phyloP scores from a whole-genome alignment of 2,797 vertebrate genomes.

The Erithacus rubecula region DNA sequence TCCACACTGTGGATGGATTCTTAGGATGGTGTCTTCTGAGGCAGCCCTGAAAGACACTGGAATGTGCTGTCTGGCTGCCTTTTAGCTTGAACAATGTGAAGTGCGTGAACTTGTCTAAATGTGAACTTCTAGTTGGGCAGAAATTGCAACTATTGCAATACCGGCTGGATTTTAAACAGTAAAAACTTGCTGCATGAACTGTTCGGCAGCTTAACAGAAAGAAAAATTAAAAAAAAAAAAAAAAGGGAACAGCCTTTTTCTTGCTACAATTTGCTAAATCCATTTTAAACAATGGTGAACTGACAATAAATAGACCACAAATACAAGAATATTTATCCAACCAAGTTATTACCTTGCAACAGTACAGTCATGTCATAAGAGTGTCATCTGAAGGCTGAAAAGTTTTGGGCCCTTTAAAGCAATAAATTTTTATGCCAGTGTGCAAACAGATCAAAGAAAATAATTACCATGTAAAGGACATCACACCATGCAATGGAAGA shows the following conservation, averaged over 20 bases:
- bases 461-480: neutral
- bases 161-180: neutral
- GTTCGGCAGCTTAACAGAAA: neutral
- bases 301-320: neutral
- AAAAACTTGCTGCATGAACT: neutral
- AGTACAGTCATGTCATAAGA: neutral
- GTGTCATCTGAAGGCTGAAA: neutral
- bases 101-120: neutral
- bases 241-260: neutral
- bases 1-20: neutral
- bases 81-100: neutral
- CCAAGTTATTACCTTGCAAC: neutral
- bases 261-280: neutral
- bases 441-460: neutral
- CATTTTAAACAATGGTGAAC: neutral
- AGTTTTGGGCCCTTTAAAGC: neutral
- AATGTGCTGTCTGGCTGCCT: neutral
- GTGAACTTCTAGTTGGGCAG: neutral
- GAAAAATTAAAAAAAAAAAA: neutral
- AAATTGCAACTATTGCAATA: neutral
- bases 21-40: neutral
- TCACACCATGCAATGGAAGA: neutral
- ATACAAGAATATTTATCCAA: neutral
- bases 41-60: neutral
- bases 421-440: neutral